Conservation (phyloP, 2,888 invertebrate genomes). For the Therioaphis trifolii region DNA sequence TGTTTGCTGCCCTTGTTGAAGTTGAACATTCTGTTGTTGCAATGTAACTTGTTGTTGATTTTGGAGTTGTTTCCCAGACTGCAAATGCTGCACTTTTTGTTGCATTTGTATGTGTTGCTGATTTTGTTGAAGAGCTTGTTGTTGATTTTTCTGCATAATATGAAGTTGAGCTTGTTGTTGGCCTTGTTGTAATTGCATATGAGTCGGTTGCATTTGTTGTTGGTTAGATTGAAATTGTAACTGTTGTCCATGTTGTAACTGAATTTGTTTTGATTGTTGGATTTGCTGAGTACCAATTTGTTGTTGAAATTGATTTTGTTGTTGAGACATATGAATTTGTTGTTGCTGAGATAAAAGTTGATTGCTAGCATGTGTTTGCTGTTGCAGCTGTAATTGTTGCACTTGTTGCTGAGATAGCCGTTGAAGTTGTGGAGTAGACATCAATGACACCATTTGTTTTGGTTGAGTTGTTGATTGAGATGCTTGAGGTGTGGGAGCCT, state of each 20-base stretch:
- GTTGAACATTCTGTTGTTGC: constrained; percentile 67
- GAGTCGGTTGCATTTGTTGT: constrained; percentile 63
- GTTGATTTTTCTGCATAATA: constrained; percentile 69
- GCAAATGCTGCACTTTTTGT: constrained; percentile 68
- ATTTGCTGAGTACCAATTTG: constrained; percentile 72
- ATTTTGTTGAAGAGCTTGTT: constrained; percentile 66
- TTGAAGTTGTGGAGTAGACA: constrained; percentile 60
- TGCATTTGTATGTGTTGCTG: constrained; percentile 64
- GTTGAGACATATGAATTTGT: constrained; percentile 68
- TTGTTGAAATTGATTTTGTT: constrained; percentile 65
- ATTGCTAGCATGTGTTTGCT: constrained; percentile 55
- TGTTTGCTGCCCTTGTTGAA: constrained; percentile 66
- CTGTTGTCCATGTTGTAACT: constrained; percentile 66
- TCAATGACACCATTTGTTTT: constrained; percentile 55
- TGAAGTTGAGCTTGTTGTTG: constrained; percentile 72
- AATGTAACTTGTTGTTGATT: constrained; percentile 69
- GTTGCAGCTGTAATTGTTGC: constrained; percentile 54
- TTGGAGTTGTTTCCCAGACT: constrained; percentile 68
- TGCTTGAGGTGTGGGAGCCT: constrained; percentile 61
- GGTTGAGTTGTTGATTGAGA: constrained; percentile 69
- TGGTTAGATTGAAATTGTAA: constrained; percentile 68
- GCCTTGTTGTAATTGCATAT: constrained; percentile 71
- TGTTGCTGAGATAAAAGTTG: constrained; percentile 64
- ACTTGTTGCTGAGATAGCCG: constrained; percentile 59
- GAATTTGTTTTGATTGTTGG: constrained; percentile 66